Evolutionary conservation across 2,797 vertebrate genomes (phyloP).

Genomic region (Poecilia wingei): DNA sequence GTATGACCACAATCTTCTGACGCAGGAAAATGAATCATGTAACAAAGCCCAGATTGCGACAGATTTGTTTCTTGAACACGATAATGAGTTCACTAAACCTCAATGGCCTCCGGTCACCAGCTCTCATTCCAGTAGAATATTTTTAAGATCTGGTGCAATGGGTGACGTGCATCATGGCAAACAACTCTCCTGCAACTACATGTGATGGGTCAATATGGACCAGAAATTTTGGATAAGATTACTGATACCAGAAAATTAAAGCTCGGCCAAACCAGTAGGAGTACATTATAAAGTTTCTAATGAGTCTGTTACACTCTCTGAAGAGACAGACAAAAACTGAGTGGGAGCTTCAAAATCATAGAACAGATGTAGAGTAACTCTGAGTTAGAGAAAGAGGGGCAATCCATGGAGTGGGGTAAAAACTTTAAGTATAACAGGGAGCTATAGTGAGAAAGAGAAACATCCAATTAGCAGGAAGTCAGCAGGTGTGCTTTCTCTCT

Average conservation of each 20-base stretch:
- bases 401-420: constrained; percentile 51
- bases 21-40: background rate
- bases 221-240: background rate
- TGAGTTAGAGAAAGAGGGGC: constrained; percentile 29
- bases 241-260: too few relatives aligned
- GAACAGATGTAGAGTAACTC: constrained; percentile 25
- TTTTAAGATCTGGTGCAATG: background rate
- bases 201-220: background rate
- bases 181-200: background rate
- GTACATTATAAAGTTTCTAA: constrained; percentile 17
- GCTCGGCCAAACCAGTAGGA: background rate
- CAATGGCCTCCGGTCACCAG: background rate
- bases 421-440: constrained; percentile 70
- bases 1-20: background rate
- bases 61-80: background rate
- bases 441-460: constrained; percentile 76
- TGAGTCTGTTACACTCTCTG: constrained; percentile 15
- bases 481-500: constrained; percentile 83
- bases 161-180: background rate
- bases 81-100: background rate
- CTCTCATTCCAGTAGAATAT: background rate
- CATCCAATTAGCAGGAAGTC: constrained; percentile 84
- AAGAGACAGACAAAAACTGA: constrained; percentile 28
- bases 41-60: background rate
- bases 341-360: constrained; percentile 27